Evolutionary conservation across 2,113 vertebrate species (phyloP).

Genomic region (Rhizomys pruinosus): DNA sequence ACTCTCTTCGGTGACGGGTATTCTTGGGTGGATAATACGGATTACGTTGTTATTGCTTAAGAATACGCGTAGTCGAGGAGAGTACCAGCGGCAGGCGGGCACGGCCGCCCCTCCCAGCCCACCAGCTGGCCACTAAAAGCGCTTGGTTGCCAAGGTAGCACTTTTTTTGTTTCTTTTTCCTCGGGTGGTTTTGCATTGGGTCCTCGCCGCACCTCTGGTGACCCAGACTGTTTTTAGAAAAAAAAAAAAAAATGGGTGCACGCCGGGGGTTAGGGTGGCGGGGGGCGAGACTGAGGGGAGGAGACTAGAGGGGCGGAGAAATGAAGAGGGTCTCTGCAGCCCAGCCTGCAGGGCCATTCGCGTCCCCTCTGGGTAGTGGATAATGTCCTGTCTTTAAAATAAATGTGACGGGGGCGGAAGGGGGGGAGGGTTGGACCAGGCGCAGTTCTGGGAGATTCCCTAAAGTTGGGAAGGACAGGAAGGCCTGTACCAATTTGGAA

Average conservation of each 20-base stretch:
- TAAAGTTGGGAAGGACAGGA: constrained; percentile 48
- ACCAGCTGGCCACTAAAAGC: constrained; percentile 85
- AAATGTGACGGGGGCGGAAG: background rate
- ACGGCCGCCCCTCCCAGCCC: constrained; percentile 86
- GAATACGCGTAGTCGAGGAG: constrained; percentile 99
- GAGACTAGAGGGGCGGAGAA: background rate
- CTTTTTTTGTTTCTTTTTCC: constrained; percentile 83
- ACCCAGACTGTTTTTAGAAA: constrained; percentile 20
- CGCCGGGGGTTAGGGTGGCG: background rate
- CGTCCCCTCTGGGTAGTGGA: background rate
- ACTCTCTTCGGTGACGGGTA: constrained; percentile 99
- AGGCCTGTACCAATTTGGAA: constrained; percentile 44
- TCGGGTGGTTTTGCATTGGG: constrained; percentile 77
- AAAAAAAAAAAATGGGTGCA: constrained; percentile 13
- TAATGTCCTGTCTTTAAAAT: background rate
- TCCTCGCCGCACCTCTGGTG: constrained; percentile 38
- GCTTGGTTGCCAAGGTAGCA: constrained; percentile 90
- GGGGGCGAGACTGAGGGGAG: background rate
- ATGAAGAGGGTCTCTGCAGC: background rate
- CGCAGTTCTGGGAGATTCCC: background rate
- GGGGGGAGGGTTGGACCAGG: background rate
- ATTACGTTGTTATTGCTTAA: constrained; percentile 99
- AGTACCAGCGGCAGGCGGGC: constrained; percentile 96
- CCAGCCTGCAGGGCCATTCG: background rate
- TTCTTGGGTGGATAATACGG: constrained; percentile 99